Percentiles rank a stretch among this genome's conserved stretches.
Conservation (phyloP, 2,888 invertebrate genomes). For the Spodoptera picta region DNA sequence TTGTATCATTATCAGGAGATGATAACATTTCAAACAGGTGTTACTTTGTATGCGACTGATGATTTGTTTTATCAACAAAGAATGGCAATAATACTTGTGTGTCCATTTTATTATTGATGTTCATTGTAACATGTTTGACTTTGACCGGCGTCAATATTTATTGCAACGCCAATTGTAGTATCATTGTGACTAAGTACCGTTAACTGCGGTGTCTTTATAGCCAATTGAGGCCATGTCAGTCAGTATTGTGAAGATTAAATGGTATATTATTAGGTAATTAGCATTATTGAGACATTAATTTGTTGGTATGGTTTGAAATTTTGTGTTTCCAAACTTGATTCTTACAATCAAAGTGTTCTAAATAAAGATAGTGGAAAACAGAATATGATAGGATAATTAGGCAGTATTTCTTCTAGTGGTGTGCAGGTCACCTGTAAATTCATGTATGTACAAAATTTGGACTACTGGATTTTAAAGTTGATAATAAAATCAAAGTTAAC, state of each 20-base stretch:
- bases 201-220: conserved; percentile 8
- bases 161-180: conserved; percentile 12
- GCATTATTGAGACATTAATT: too few species aligned
- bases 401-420: too few species aligned
- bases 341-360: too few species aligned
- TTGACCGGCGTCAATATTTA: conserved; percentile 20
- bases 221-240: conserved; percentile 23
- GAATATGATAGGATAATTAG: too few species aligned
- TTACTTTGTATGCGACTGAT: background rate
- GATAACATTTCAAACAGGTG: background rate
- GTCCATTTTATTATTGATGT: conserved; percentile 2
- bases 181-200: conserved; percentile 10
- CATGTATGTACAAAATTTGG: too few species aligned
- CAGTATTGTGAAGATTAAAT: conserved; percentile 2
- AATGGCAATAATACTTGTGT: background rate
- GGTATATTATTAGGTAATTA: too few species aligned
- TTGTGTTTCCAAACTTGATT: too few species aligned
- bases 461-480: too few species aligned
- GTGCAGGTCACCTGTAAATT: too few species aligned
- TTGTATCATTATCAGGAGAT: background rate
- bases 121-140: conserved; percentile 17
- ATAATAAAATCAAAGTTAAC: too few species aligned
- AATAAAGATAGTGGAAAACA: too few species aligned
- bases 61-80: background rate
- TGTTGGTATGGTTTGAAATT: too few species aligned